Evolutionary conservation across 1,140 invertebrate genomes (phyloP), one percentile per base, ranked within the genome.

Genomic region (Asbolus verrucosus): DNA sequence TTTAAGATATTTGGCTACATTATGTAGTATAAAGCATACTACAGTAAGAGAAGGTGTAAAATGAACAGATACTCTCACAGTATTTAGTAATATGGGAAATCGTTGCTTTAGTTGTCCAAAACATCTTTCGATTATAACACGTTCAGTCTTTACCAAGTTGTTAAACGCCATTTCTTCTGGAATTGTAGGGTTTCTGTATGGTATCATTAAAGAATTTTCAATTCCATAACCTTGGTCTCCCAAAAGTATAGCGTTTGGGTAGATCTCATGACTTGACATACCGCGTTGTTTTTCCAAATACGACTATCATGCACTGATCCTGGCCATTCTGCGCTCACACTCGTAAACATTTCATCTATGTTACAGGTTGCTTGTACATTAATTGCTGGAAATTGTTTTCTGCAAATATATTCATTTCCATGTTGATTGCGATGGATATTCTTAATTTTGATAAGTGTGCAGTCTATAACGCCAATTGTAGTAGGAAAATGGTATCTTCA

Each of bases 21-120:
- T 50, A 50, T 50, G 43, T 11, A 50, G 24, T 21, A 50, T 6
- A 11, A 50, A 50, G 24, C 43, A 50, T n/a, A n/a, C n/a, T n/a
- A n/a, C n/a, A n/a, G n/a, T n/a, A n/a, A n/a, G n/a, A n/a, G n/a
- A n/a, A n/a, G n/a, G n/a, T n/a, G n/a, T n/a, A n/a, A n/a, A n/a
- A n/a, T n/a, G n/a, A n/a, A n/a, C n/a, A n/a, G 16, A 24, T 1
- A 50, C 15, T 24, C 43, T 16, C 19, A 50, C 24, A 21, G 19
- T 18, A 24, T 50, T 50, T 18, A 50, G 19, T 21, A 50, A 24
- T 6, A 50, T 50, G 5, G 19, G 43, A 24, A 50, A 50, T 3
- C 43, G 43, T 24, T 50, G 19, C 13, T 50, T 50, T 11, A 50
- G 5, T 11, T 50, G 43, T 2, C 43, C 43, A 24, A 50, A 50